Base-by-base conservation (phyloP, 2,888 invertebrate genomes). In the Bibio marci region DNA sequence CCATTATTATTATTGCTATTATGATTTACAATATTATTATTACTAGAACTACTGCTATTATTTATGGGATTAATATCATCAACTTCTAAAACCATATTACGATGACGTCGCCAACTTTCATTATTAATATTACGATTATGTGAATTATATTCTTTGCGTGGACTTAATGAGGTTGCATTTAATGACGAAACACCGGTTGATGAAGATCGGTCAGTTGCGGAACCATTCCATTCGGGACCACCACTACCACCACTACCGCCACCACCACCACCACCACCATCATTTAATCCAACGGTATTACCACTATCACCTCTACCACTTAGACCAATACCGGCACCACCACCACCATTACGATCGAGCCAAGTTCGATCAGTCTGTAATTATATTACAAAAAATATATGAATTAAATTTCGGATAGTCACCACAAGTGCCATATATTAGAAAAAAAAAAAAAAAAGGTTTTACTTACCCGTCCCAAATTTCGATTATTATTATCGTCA, bases 271-370 rank as follows among this genome's bases (percentile, higher is more conserved):
- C 52, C 49, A 51, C 30, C n/a, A 11, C 17, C 11, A 11, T 32
- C 32, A 15, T 17, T 14, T 13, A 52, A 33, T 0, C 43, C 45
- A 5, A 40, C 8, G 11, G 19, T 32, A 17, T 26, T 27, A 6
- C 8, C 8, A 6, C 5, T 22, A 22, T 22, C 22, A 6, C 5
- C 4, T 6, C 22, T 4, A 17, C 27, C 27, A 12, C 12, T 36
- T 32, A 5, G 2, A 34, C 41, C 42, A 3, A 41, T n/a, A n/a
- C n/a, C n/a, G n/a, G n/a, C 42, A 5, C 55, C 39, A 5, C 43
- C 44, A 13, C 53, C 55, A 2, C 52, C 49, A 51, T 61, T 61
- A 3, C 61, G 48, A 37, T 61, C 61, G 10, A 46, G 46, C 61
- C 61, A 61, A 33, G 48, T 48, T n/a, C 60, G 52, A 40, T 61